These are phyloP conservation scores for Ctenicera cuprea DNA, from an alignment of 2,888 invertebrate genomes.

Conservation along the genomic window DNA sequence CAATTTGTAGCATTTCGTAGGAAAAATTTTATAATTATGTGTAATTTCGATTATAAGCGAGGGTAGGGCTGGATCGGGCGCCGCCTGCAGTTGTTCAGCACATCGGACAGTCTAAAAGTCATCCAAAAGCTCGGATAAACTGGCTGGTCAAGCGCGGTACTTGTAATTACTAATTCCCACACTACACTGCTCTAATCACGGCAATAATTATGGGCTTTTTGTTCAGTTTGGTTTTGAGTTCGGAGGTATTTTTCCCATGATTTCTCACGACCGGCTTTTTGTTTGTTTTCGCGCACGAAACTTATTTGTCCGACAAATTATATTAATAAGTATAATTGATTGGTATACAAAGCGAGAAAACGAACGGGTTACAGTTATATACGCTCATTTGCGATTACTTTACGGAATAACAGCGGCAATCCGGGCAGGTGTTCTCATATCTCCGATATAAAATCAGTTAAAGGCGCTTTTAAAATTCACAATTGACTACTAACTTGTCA, in stretches of 20 bases:
- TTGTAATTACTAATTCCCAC: slow-evolving; percentile 72
- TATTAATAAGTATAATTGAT: slow-evolving; percentile 50
- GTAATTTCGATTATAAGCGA: slow-evolving; percentile 71
- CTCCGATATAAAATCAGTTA: slow-evolving; percentile 39
- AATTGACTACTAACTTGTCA: slow-evolving; percentile 46
- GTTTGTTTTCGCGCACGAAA: slow-evolving; percentile 53
- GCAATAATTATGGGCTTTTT: slow-evolving; percentile 71
- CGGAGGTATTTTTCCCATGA: slow-evolving; percentile 68
- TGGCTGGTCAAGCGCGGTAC: slow-evolving; percentile 67
- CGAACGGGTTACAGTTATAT: slow-evolving; percentile 39
- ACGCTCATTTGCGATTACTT: slow-evolving; percentile 20
- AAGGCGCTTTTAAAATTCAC: slow-evolving; percentile 37
- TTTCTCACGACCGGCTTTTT: slow-evolving; percentile 68
- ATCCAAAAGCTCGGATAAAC: slow-evolving; percentile 59
- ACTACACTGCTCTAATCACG: slow-evolving; percentile 70
- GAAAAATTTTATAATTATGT: slow-evolving; percentile 70
- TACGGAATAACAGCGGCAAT: not conserved
- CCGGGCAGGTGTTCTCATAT: slow-evolving; percentile 41
- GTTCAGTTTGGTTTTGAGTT: slow-evolving; percentile 67
- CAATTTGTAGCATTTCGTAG: slow-evolving; percentile 59
- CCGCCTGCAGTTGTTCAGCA: slow-evolving; percentile 57
- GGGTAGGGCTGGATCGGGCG: slow-evolving; percentile 63
- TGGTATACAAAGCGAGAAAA: slow-evolving; percentile 51
- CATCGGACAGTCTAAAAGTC: slow-evolving; percentile 48
- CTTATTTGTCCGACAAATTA: slow-evolving; percentile 52